Evolutionary conservation across 2,888 invertebrate species (phyloP), one percentile per base, ranked within the genome.

Genomic region (Steinernema hermaphroditum): DNA sequence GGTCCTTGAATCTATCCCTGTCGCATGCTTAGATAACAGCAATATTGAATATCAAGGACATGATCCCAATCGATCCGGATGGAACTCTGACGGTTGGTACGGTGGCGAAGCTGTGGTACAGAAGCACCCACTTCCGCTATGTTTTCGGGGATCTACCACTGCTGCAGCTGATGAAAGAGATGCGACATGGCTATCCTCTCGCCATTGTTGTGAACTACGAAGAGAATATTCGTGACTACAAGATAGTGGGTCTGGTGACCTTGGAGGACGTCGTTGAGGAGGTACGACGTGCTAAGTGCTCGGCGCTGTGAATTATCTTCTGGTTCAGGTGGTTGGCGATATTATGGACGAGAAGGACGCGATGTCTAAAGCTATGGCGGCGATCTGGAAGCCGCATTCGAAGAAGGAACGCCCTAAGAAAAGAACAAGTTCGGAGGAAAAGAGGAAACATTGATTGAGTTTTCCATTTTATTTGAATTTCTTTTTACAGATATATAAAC

Each of bases 231-330:
- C 44, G 69, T 29, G 68, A 69, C 19, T 78, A 76, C 72, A 24
- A 43, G 16, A 75, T 78, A 9, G 68, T 74, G 12, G 79, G 79
- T 14, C 74, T 79, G 34, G 72, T 79, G n/a, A 78, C 79, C 0
- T 34, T 79, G 24, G 79, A 79, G 44, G 79, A 79, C 62, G 75
- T 74, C 57, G 73, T 79, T 41, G 79, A 79, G 44, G 76, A 78
- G 54, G 74, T 72, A n/a, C 9, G 6, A 32, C 57, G 22, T 69
- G 68, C 0, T 27, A 16, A 1, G 14, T 37, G 46, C 12, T 9
- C 43, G n/a, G 0, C 19, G n/a, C 0, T 19, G 0, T 16, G 24
- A 14, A 1, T 16, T 50, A 1, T 37, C 69, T 57, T 68, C n/a
- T n/a, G n/a, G 49, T 71, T 72, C 9, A 72, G 72, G 34, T 79